phyloP scores from a whole-genome alignment of 2,888 invertebrate genomes.

The Anaspis maculata region DNA sequence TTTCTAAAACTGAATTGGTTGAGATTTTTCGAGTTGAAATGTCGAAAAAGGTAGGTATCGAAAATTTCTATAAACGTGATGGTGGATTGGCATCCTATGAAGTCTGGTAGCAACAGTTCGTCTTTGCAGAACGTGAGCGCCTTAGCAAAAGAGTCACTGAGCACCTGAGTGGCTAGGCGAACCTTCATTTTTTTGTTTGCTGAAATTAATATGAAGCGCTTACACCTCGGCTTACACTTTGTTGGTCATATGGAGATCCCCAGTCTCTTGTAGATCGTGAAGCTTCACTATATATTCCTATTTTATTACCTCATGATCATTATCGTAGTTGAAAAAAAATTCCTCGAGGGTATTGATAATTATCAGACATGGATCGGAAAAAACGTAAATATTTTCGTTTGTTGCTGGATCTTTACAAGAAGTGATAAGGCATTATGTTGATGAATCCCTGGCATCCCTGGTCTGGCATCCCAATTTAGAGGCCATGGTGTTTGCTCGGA shows the following conservation, averaged over 20 bases:
- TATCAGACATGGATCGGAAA: constrained; percentile 16
- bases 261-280: constrained; percentile 6
- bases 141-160: constrained; percentile 5
- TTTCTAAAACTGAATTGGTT: no score
- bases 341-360: constrained; percentile 24
- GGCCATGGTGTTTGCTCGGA: constrained; percentile 5
- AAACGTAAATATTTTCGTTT: constrained; percentile 3
- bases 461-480: background rate
- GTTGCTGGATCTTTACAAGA: constrained; percentile 5
- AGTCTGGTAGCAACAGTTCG: constrained; percentile 3
- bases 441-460: no score
- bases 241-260: constrained; percentile 10
- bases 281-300: constrained; percentile 10
- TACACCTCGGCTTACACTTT: constrained; percentile 9
- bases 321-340: constrained; percentile 9
- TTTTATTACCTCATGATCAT: constrained; percentile 6
- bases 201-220: constrained; percentile 8
- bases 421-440: background rate
- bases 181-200: constrained; percentile 12
- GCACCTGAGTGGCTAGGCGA: constrained; percentile 2
- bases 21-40: constrained; percentile 5
- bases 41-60: constrained; percentile 4
- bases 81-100: background rate
- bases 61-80: constrained; percentile 6
- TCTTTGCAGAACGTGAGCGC: background rate